These are phyloP conservation scores for Cromileptes altivelis DNA, from an alignment of 2,113 vertebrate species.

Conservation along the genomic window DNA sequence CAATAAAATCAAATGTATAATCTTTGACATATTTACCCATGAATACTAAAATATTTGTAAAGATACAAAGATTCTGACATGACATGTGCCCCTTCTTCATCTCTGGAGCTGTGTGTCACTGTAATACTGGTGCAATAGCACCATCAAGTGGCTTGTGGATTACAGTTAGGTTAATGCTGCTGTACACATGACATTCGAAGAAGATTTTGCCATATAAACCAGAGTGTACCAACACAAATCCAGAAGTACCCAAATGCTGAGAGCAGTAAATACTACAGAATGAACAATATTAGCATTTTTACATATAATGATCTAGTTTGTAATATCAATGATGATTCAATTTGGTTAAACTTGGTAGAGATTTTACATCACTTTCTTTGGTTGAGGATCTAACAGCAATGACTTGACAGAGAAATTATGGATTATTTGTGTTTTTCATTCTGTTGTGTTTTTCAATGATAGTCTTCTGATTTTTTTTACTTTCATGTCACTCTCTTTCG, in stretches of 20 bases:
- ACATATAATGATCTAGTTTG: not conserved
- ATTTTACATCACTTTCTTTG: not conserved
- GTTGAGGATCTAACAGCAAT: not conserved
- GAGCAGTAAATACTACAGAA: not conserved
- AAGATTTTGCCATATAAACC: not conserved
- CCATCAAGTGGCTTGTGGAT: constrained; percentile 11
- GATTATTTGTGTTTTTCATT: too few species aligned
- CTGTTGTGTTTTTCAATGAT: too few species aligned
- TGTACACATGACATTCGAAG: not conserved
- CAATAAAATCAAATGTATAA: not conserved
- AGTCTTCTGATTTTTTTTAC: too few species aligned
- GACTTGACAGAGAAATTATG: too few species aligned
- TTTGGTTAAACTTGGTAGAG: not conserved
- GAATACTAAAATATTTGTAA: not conserved
- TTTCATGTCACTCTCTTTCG: too few species aligned
- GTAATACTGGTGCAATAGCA: not conserved
- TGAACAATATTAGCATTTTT: not conserved
- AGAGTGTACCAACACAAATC: not conserved
- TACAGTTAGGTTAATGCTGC: not conserved
- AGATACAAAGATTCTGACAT: not conserved
- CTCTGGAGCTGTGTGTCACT: not conserved
- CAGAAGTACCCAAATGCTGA: not conserved
- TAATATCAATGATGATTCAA: not conserved
- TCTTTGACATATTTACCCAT: not conserved
- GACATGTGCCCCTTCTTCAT: not conserved